Percentiles rank a stretch among this genome's conserved stretches.
Conservation (phyloP, 2,888 invertebrate genomes). For the Mythimna loreyi region DNA sequence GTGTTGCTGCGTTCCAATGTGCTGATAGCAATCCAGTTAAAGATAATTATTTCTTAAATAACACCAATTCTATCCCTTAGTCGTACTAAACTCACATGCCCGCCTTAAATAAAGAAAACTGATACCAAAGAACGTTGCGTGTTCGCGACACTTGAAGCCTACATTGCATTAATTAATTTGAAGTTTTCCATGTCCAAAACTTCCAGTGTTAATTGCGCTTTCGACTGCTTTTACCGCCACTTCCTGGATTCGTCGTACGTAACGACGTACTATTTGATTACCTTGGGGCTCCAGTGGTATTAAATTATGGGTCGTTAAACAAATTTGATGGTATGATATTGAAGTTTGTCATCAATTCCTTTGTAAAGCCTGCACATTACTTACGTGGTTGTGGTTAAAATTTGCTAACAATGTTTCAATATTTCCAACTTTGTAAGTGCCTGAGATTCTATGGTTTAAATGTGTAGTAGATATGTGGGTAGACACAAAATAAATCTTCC, state of each 20-base stretch:
- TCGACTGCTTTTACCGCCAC: constrained; percentile 70
- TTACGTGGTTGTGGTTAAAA: constrained; percentile 17
- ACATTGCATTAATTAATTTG: constrained; percentile 82
- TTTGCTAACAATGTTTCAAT: constrained; percentile 5
- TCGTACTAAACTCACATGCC: constrained; percentile 3
- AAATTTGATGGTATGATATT: constrained; percentile 61
- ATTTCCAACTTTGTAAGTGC: neutral
- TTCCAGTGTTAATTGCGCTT: constrained; percentile 82
- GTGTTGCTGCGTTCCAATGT: too few species aligned
- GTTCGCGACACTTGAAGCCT: constrained; percentile 77
- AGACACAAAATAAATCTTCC: neutral
- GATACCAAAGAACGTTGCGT: constrained; percentile 71
- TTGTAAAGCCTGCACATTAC: constrained; percentile 50
- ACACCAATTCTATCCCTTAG: constrained; percentile 2
- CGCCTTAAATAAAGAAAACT: constrained; percentile 24
- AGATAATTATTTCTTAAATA: neutral
- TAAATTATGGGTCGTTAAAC: constrained; percentile 59
- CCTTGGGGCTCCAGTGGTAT: constrained; percentile 57
- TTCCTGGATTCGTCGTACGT: constrained; percentile 56
- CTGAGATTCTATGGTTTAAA: neutral
- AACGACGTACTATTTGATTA: constrained; percentile 68
- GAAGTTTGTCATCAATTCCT: constrained; percentile 51
- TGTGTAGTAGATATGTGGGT: too few species aligned
- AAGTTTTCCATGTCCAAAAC: constrained; percentile 76
- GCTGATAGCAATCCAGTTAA: neutral